Evolutionary conservation across 2,113 vertebrate genomes (phyloP).

Genomic region (Calyptommatus sinebrachiatus): DNA sequence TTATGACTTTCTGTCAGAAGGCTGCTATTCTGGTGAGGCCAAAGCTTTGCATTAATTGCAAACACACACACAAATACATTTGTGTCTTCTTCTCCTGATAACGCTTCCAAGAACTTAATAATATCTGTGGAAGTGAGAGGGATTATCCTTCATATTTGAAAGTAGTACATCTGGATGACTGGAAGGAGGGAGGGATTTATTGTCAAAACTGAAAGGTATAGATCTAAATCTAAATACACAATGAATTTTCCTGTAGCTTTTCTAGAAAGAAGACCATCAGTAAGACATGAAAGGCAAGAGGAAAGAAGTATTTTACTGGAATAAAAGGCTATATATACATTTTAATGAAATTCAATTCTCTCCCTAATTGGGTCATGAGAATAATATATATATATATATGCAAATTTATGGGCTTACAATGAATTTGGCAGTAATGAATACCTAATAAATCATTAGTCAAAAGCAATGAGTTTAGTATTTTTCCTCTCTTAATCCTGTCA

Average conservation of each 20-base stretch:
- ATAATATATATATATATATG: constrained; percentile 60
- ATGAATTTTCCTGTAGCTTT: constrained; percentile 42
- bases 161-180: constrained; percentile 45
- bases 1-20: constrained; percentile 3
- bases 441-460: constrained; percentile 62
- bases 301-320: constrained; percentile 45
- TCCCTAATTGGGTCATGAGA: constrained; percentile 70
- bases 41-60: constrained; percentile 22
- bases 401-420: constrained; percentile 70
- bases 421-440: constrained; percentile 39
- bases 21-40: not conserved
- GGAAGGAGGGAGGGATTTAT: constrained; percentile 11
- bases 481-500: constrained; percentile 34
- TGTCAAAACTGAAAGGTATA: constrained; percentile 40
- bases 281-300: constrained; percentile 47
- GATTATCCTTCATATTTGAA: constrained; percentile 56
- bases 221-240: constrained; percentile 49
- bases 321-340: constrained; percentile 12
- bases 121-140: constrained; percentile 42
- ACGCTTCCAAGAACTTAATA: constrained; percentile 57
- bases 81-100: constrained; percentile 15
- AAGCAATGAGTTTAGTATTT: constrained; percentile 36
- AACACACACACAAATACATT: constrained; percentile 1
- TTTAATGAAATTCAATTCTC: constrained; percentile 66
- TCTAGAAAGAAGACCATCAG: constrained; percentile 44